Evolutionary conservation across 2,113 vertebrate species (phyloP), one percentile per base, ranked within the genome.

Genomic region (Dasyprocta punctata): DNA sequence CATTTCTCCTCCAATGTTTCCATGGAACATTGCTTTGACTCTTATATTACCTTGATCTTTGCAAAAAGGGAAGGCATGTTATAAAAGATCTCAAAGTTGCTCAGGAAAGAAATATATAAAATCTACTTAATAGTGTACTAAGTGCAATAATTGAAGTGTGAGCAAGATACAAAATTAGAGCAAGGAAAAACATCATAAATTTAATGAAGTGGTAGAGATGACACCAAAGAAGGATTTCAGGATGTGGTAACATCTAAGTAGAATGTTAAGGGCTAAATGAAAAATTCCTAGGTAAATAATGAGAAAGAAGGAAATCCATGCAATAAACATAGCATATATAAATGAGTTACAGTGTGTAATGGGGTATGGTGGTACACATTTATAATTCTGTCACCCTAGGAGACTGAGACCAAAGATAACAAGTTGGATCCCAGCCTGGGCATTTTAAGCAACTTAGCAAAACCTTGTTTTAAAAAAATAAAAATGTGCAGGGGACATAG

Each of bases 91-190:
- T 85, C 38, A 86, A 94, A 60, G 47, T 24, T 82, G 1, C 69
- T 96, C 16, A 54, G 30, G 52, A 90, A 24, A 63, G 54, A 95
- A 94, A 30, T 38, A 91, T 1, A 63, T 56, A 65, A 47, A 92
- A 97, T 75, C 22, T 28, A 67, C 63, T 93, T 90, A 77, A 77
- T 78, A 85, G 58, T 85, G 7, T 90, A 78, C 20, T 36, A 90
- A 94, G 22, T 54, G 19, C 22, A 94, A 77, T 6, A 61, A 82
- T 88, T 81, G 38, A 90, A 69, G 17, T 84, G 56, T 84, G 75
- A 89, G 69, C 5, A 96, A 94, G 38, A 92, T 69, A 85, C 6
- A 88, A 95, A 97, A 67, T 30, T 82, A 92, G 11, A 83, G 49
- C 61, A 87, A 92, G 17, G 28, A 2, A 89, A 92, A 80, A 2